Conservation (phyloP, 1,140 invertebrate genomes). For the Melanaphis sacchari region DNA sequence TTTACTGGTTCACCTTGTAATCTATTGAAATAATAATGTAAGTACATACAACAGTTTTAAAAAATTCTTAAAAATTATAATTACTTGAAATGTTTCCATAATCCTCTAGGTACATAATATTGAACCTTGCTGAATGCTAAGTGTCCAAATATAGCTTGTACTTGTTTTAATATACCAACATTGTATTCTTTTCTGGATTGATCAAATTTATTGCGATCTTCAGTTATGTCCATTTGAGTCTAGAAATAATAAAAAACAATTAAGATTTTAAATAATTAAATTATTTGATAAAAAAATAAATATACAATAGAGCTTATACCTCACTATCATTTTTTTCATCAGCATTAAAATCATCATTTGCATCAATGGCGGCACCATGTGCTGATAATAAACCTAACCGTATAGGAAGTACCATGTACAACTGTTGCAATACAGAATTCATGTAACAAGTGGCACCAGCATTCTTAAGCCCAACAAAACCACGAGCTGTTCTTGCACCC, state of each 20-base stretch:
- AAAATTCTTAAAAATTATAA: background rate
- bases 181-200: slow-evolving; percentile 84
- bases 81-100: slow-evolving; percentile 98
- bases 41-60: background rate
- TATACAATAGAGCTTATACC: slow-evolving; percentile 5
- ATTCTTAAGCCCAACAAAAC: slow-evolving; percentile 97
- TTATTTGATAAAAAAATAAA: background rate
- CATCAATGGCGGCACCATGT: slow-evolving; percentile 86
- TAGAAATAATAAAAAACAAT: background rate
- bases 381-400: slow-evolving; percentile 78
- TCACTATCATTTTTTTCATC: slow-evolving; percentile 68
- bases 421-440: slow-evolving; percentile 97
- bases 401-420: slow-evolving; percentile 95
- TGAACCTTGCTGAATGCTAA: slow-evolving; percentile 94
- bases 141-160: slow-evolving; percentile 98
- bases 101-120: slow-evolving; percentile 94
- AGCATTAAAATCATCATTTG: slow-evolving; percentile 88
- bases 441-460: slow-evolving; percentile 99
- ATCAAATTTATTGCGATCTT: slow-evolving; percentile 63
- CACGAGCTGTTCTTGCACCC: slow-evolving; percentile 84
- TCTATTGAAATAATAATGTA: slow-evolving; percentile 63
- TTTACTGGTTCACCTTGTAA: slow-evolving; percentile 95
- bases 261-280: background rate
- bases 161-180: slow-evolving; percentile 93
- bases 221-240: slow-evolving; percentile 52